phyloP scores from a whole-genome alignment of 2,113 vertebrate genomes.

The Proteles cristata region DNA sequence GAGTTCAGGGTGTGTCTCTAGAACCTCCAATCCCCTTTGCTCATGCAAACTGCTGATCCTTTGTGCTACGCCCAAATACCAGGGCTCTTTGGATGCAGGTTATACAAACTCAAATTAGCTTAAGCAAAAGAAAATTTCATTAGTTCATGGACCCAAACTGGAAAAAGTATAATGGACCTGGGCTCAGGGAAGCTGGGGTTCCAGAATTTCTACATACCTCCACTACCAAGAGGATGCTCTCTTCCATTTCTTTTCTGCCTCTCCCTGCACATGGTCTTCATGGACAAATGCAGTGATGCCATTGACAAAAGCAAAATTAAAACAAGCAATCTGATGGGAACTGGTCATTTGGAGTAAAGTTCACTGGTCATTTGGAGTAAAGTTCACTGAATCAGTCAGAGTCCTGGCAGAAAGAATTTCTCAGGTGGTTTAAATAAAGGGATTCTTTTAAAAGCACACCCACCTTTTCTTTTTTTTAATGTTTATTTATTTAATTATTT shows the following conservation, averaged over 20 bases:
- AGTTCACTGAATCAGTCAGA: background rate
- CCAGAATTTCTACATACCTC: no score
- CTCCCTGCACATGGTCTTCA: background rate
- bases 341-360: background rate
- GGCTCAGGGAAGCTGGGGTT: background rate
- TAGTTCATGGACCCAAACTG: background rate
- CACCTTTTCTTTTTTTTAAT: no score
- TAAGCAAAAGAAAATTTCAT: background rate
- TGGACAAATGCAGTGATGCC: background rate
- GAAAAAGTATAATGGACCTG: background rate
- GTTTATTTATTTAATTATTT: no score
- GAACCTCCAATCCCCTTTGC: background rate
- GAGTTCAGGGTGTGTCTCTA: rapidly evolving
- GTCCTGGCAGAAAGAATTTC: background rate
- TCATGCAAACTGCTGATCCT: background rate
- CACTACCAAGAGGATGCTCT: rapidly evolving
- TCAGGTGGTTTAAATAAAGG: background rate
- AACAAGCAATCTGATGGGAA: background rate
- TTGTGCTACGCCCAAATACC: background rate
- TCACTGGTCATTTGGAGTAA: background rate
- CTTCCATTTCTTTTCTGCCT: background rate
- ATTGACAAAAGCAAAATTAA: background rate
- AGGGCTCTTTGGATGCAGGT: background rate
- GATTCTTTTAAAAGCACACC: no score
- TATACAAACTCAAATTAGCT: background rate